phyloP scores from a whole-genome alignment of 2,797 vertebrate genomes.

The Rhincodon typus region DNA sequence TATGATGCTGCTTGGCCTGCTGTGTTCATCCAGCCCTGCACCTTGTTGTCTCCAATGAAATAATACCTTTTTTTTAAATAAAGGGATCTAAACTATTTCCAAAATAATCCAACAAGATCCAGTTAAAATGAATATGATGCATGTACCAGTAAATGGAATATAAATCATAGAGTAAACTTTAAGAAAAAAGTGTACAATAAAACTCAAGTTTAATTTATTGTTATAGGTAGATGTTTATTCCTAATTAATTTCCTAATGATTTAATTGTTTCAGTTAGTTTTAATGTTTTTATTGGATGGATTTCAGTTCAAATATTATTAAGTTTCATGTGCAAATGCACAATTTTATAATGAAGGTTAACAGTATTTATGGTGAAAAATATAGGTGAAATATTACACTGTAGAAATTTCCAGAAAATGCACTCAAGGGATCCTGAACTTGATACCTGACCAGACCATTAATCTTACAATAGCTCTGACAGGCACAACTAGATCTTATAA shows the following conservation, averaged over 20 bases:
- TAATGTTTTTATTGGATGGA: not conserved
- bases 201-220: not conserved
- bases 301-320: not conserved
- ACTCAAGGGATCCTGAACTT: slow-evolving; percentile 40
- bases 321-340: not conserved
- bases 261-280: not conserved
- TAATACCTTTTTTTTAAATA: no score
- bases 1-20: no score
- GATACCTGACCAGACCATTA: slow-evolving; percentile 45
- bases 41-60: no score
- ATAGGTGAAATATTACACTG: not conserved
- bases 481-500: slow-evolving; percentile 45
- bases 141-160: not conserved
- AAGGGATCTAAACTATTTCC: no score
- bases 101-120: not conserved
- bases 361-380: not conserved
- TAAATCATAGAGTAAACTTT: not conserved
- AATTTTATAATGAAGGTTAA: not conserved
- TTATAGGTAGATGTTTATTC: not conserved
- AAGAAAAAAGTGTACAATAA: not conserved
- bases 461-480: slow-evolving; percentile 50
- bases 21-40: no score
- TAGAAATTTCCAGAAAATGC: slow-evolving; percentile 3
- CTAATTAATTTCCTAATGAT: not conserved
- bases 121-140: not conserved